Evolutionary conservation across 2,113 vertebrate genomes (phyloP).

Genomic region (Charadrius vociferus): DNA sequence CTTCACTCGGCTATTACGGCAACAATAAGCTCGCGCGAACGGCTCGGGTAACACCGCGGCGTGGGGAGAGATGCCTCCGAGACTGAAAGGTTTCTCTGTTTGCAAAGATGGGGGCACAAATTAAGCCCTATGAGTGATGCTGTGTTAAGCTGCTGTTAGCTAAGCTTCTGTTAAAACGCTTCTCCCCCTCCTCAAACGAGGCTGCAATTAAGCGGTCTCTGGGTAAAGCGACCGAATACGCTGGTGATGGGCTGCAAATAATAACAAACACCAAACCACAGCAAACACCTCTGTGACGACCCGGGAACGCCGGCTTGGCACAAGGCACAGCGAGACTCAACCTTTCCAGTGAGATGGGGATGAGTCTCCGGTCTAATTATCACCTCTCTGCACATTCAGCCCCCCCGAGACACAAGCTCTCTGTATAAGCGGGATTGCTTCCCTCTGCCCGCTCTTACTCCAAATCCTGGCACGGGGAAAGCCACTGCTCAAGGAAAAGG

Average conservation of each 20-base stretch:
- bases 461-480: not conserved
- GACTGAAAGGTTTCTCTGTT: not conserved
- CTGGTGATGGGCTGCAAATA: not conserved
- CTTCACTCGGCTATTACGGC: not conserved
- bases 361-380: not conserved
- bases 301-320: not conserved
- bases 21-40: not conserved
- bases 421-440: rapidly evolving
- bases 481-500: not conserved
- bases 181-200: not conserved
- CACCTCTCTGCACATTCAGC: not conserved
- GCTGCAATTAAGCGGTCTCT: not conserved
- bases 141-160: not conserved
- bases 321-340: not conserved
- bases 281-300: not conserved
- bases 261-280: not conserved
- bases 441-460: not conserved
- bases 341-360: not conserved
- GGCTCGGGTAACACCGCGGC: not conserved
- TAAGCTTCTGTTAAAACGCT: not conserved
- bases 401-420: not conserved
- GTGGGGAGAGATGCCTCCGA: not conserved
- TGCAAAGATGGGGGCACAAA: not conserved
- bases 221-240: not conserved
- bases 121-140: not conserved